A percentile compares a stretch with the other conserved stretches of the same genome.
Evolutionary conservation across 2,113 vertebrate genomes (phyloP).

Genomic region (Spilogale gracilis): DNA sequence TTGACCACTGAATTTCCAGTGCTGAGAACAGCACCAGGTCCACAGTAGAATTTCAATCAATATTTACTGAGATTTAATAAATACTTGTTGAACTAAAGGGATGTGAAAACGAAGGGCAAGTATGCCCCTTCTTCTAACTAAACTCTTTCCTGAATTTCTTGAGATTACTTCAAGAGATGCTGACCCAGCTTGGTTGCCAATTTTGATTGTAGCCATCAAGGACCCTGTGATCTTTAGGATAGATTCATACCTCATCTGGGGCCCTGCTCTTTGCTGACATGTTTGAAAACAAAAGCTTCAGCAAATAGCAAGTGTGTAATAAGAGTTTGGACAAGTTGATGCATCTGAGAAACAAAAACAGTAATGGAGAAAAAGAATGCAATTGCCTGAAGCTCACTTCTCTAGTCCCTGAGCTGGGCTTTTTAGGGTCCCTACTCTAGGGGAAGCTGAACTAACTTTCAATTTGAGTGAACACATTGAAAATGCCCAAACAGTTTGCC

Average conservation of each 20-base stretch:
- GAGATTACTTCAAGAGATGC: slow-evolving; percentile 18
- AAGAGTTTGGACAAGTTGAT: slow-evolving; percentile 51
- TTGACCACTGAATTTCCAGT: neutral
- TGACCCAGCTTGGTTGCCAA: slow-evolving; percentile 3
- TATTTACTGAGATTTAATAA: slow-evolving; percentile 11
- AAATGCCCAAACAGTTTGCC: neutral
- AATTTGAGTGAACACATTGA: neutral
- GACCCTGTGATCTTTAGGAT: neutral
- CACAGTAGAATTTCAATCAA: neutral
- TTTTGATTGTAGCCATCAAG: neutral
- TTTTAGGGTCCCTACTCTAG: neutral
- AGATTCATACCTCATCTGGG: neutral
- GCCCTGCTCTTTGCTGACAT: slow-evolving; percentile 31
- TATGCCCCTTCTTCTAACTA: neutral
- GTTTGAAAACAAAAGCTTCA: slow-evolving; percentile 64
- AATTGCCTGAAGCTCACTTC: slow-evolving; percentile 39
- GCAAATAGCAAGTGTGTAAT: slow-evolving; percentile 56
- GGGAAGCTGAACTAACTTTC: neutral
- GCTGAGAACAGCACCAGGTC: neutral
- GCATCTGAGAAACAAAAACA: neutral
- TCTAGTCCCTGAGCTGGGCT: neutral
- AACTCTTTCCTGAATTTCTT: slow-evolving; percentile 10
- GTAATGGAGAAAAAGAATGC: neutral
- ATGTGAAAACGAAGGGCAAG: neutral
- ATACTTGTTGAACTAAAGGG: neutral